Percentiles rank a stretch among this genome's conserved stretches.
phyloP scores from a whole-genome alignment of 2,113 vertebrate species.

The Anas platyrhynchos region DNA sequence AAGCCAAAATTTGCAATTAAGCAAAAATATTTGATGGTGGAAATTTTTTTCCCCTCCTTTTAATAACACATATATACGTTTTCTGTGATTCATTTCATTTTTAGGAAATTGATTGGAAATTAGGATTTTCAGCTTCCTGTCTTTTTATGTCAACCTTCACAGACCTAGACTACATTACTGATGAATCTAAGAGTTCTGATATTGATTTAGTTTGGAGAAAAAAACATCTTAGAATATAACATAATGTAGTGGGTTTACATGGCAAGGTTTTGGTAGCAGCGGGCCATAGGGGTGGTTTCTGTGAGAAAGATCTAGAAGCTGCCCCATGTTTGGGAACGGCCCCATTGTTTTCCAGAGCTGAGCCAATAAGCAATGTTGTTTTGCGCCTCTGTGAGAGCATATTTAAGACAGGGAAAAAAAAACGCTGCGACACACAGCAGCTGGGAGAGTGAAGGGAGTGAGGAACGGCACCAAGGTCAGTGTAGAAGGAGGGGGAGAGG shows the following conservation, averaged over 20 bases:
- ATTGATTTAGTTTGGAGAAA: neutral
- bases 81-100: neutral
- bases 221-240: neutral
- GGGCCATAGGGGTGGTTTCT: too few species aligned
- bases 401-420: too few species aligned
- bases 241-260: neutral
- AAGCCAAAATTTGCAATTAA: neutral
- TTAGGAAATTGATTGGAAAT: neutral
- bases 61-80: neutral
- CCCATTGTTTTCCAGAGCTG: too few species aligned
- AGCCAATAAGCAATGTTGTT: too few species aligned
- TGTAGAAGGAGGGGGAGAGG: too few species aligned
- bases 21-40: neutral
- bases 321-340: too few species aligned
- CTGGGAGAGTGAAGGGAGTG: too few species aligned
- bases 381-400: too few species aligned
- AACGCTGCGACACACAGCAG: too few species aligned
- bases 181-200: neutral
- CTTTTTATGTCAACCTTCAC: neutral
- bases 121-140: neutral
- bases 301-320: too few species aligned
- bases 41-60: neutral
- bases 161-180: neutral
- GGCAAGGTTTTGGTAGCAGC: too few species aligned
- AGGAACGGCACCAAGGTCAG: too few species aligned